Evolutionary conservation across 2,797 vertebrate genomes (phyloP).

Genomic region (Antrozous pallidus): DNA sequence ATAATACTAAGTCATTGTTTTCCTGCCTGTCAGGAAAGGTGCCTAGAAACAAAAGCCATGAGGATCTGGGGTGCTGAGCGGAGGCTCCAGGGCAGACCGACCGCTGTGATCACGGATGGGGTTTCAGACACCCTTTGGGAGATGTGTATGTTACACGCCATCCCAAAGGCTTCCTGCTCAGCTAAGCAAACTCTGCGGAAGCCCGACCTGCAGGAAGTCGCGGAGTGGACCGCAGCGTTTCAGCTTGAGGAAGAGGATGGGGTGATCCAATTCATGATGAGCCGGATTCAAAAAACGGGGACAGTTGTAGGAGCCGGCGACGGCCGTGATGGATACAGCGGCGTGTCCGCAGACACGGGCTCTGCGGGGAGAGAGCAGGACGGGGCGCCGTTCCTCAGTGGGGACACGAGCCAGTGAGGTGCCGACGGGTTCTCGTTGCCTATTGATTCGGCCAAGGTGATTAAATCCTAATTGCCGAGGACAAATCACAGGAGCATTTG

Average conservation of each 20-base stretch:
- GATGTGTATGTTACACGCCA: conserved; percentile 8
- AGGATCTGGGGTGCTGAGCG: not conserved
- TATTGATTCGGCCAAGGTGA: conserved; percentile 70
- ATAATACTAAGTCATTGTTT: not conserved
- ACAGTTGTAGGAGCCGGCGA: not conserved
- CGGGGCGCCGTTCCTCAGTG: conserved; percentile 16
- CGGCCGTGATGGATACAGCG: not conserved
- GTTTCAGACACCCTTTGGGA: not conserved
- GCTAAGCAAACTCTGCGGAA: not conserved
- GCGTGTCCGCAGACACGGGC: not conserved
- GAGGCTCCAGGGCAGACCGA: not conserved
- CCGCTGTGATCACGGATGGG: not conserved
- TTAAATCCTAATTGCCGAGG: conserved; percentile 75
- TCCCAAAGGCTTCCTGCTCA: conserved; percentile 18
- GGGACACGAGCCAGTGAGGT: not conserved
- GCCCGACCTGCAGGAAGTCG: not conserved
- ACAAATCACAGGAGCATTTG: conserved; percentile 71
- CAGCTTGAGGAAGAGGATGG: conserved; percentile 30
- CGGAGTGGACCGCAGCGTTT: conserved; percentile 21
- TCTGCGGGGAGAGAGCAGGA: conserved; percentile 25
- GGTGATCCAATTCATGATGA: not conserved
- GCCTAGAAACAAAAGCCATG: not conserved
- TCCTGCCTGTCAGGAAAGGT: not conserved
- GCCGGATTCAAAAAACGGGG: not conserved
- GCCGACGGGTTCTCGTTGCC: conserved; percentile 58